A percentile compares a stretch with the other conserved stretches of the same genome.
Evolutionary conservation across 2,888 invertebrate genomes (phyloP).

Genomic region (Platycnemis pennipes): DNA sequence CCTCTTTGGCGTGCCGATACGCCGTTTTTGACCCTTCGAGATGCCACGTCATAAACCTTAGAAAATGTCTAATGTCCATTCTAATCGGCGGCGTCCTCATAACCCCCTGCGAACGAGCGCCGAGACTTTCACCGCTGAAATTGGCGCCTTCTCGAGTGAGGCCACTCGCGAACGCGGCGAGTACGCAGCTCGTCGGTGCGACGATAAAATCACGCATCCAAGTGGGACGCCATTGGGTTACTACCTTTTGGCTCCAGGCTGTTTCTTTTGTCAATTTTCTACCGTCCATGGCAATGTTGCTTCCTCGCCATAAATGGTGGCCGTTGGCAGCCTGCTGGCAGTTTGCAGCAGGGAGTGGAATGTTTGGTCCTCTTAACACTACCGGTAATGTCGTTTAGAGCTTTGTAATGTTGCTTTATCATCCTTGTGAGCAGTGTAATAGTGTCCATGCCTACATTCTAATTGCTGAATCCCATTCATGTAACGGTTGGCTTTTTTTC

Average conservation of each 20-base stretch:
- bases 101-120: background rate
- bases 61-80: background rate
- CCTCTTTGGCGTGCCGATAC: background rate
- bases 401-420: no score
- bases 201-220: background rate
- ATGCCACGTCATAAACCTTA: slow-evolving; percentile 47
- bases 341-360: no score
- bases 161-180: background rate
- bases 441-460: no score
- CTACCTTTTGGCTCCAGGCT: background rate
- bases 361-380: no score
- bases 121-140: background rate
- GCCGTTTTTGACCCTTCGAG: background rate
- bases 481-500: no score
- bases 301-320: background rate
- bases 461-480: no score
- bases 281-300: background rate
- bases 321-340: no score
- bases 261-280: background rate
- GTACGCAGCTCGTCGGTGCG: background rate
- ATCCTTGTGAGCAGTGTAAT: no score
- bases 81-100: slow-evolving; percentile 7
- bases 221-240: background rate
- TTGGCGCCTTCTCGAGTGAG: background rate
- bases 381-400: no score